Conservation (phyloP, 2,113 vertebrate genomes). For the Podarcis raffonei region DNA sequence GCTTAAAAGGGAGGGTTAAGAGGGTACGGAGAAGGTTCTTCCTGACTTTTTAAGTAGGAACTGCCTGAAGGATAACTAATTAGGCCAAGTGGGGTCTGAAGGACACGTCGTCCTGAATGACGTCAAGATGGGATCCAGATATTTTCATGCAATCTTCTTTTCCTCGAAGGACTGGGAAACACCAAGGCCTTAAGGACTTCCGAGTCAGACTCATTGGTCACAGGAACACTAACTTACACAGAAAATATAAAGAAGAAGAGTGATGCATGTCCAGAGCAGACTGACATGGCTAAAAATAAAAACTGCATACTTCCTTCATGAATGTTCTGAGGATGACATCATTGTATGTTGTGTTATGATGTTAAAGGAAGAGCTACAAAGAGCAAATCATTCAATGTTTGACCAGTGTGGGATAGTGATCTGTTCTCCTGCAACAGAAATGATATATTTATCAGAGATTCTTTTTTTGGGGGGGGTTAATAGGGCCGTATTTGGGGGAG, state of each 20-base stretch:
- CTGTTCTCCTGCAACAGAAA: neutral
- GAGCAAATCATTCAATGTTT: neutral
- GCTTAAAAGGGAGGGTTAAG: slow-evolving; percentile 12
- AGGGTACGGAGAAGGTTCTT: slow-evolving; percentile 22
- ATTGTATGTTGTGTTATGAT: neutral
- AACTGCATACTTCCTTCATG: neutral
- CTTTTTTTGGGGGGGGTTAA: neutral
- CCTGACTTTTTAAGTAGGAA: neutral
- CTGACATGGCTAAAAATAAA: neutral
- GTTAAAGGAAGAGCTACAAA: neutral
- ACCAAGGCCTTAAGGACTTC: slow-evolving; percentile 28
- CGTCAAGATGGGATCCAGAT: slow-evolving; percentile 45
- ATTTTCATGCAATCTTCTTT: slow-evolving; percentile 43
- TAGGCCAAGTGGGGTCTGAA: slow-evolving; percentile 52
- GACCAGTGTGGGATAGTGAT: neutral
- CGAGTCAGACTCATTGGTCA: neutral
- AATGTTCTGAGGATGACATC: neutral
- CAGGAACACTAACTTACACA: neutral
- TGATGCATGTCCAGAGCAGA: neutral
- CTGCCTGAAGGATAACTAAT: slow-evolving; percentile 54
- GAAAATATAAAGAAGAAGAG: neutral
- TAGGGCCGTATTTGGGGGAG: neutral
- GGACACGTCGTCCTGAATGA: slow-evolving; percentile 52
- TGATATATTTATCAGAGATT: neutral
- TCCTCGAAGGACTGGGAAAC: slow-evolving; percentile 58